Percentiles rank a stretch among this genome's conserved stretches.
Conservation (phyloP, 2,888 invertebrate genomes). For the Pharmacophagus antenor region DNA sequence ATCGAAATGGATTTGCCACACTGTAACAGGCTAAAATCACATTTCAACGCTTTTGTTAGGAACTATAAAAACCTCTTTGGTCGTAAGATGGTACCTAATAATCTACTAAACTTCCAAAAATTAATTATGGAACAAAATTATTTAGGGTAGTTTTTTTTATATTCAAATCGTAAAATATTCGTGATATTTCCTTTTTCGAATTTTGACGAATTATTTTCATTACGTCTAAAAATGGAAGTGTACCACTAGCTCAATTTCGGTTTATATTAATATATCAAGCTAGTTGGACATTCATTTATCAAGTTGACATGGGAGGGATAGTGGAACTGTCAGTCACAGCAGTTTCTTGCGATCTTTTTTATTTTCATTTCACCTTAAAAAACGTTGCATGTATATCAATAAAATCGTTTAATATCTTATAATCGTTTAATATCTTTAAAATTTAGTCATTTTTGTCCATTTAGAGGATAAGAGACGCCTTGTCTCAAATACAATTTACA, state of each 20-base stretch:
- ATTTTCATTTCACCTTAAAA: not conserved
- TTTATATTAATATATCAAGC: slow-evolving; percentile 19
- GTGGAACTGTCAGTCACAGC: slow-evolving; percentile 12
- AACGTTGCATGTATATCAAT: not conserved
- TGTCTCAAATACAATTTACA: no score
- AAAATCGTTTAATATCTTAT: not conserved
- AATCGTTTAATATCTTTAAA: not conserved
- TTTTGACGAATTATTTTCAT: not conserved
- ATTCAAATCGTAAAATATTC: not conserved
- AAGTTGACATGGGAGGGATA: slow-evolving; percentile 17
- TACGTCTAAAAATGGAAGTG: not conserved
- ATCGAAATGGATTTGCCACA: no score
- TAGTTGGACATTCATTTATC: slow-evolving; percentile 23
- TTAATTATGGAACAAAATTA: no score
- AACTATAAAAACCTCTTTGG: no score
- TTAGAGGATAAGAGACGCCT: not conserved
- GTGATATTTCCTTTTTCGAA: not conserved
- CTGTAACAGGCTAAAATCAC: no score
- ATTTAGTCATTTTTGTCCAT: not conserved
- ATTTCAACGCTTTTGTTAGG: no score
- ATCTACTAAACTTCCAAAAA: no score
- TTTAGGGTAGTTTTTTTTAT: no score
- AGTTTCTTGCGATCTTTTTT: not conserved
- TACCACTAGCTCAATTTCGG: slow-evolving; percentile 5
- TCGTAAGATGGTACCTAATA: no score